Percentiles rank a stretch among this genome's conserved stretches.
These are phyloP conservation scores for Melanostoma scalare DNA, from an alignment of 2,888 invertebrate species.

Conservation along the genomic window DNA sequence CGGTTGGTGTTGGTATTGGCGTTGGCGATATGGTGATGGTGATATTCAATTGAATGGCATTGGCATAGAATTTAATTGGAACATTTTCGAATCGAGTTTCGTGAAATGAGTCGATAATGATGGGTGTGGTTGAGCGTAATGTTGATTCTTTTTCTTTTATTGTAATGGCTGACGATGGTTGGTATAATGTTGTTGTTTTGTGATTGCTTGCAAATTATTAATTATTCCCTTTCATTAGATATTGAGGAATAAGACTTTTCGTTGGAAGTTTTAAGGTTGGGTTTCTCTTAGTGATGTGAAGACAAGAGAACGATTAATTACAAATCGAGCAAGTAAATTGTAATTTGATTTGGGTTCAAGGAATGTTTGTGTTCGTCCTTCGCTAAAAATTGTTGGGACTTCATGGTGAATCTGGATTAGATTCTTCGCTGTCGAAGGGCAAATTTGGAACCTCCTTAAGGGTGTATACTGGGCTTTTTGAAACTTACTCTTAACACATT, in stretches of 20 bases:
- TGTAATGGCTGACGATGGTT: too few species aligned
- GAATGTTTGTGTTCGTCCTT: neutral
- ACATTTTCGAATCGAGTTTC: constrained; percentile 53
- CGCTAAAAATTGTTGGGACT: constrained; percentile 1
- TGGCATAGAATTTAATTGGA: constrained; percentile 52
- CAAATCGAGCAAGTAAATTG: neutral
- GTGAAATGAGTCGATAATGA: constrained; percentile 43
- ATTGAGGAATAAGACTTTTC: constrained; percentile 19
- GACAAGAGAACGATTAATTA: constrained; percentile 21
- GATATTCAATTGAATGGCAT: constrained; percentile 38
- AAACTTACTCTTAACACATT: too few species aligned
- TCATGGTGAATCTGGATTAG: too few species aligned
- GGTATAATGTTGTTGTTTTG: constrained; percentile 26
- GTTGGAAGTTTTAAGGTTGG: constrained; percentile 24
- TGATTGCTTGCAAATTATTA: constrained; percentile 51
- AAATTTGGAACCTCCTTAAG: too few species aligned
- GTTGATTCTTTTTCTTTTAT: too few species aligned
- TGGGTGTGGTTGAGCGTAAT: neutral
- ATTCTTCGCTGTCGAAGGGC: too few species aligned
- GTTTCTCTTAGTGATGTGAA: neutral
- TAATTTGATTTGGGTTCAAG: neutral
- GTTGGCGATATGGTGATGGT: neutral
- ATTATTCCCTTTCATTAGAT: constrained; percentile 46
- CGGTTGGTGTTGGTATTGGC: constrained; percentile 20
- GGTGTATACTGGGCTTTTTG: too few species aligned